Base-by-base conservation (phyloP, 2,888 invertebrate genomes). In the Troilus luridus region DNA sequence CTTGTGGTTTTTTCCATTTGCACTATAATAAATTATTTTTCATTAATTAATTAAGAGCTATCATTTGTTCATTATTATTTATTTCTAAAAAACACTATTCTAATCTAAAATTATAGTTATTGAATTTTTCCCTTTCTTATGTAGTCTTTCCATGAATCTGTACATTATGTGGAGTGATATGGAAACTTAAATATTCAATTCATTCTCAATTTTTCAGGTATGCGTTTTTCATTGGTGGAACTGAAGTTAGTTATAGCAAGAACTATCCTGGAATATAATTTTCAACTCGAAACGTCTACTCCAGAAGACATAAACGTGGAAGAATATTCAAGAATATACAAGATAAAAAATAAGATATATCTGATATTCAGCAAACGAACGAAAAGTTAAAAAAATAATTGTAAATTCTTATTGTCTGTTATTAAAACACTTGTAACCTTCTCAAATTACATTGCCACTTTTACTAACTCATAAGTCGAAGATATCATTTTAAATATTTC, bases 281-380 rank as follows among this genome's bases (percentile, higher is more conserved):
- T 92, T 19, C 19, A 88, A 24, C 67, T 91, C 59, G 88, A 90
- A 81, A 41, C 88, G 3, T 24, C 11, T 0, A 60, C n/a, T 24
- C 59, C 62, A 41, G n/a, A 89, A 24, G 10, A 64, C 1, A 10
- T 91, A 27, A 54, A 24, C 5, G 58, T 88, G 11, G 91, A 92
- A 64, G 89, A 91, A 89, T 92, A 88, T 81, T 90, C 92, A 21
- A 91, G 92, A 81, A 91, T 91, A 14, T 92, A 92, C 91, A 92
- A 91, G 72, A 88, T 91, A n/a, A 91, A 91, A 62, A 59, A 91
- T 58, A 56, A 89, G 59, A 91, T 92, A 19, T 88, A 89, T 14
- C 21, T 92, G 2, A 91, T 56, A 54, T 91, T 92, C 62, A 88
- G 67, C n/a, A 91, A 88, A 72, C 85, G 90, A 88, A 14, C 14